Percentiles rank a stretch among this genome's conserved stretches.
Conservation (phyloP, 2,113 vertebrate species). For the Lamprotornis superbus region DNA sequence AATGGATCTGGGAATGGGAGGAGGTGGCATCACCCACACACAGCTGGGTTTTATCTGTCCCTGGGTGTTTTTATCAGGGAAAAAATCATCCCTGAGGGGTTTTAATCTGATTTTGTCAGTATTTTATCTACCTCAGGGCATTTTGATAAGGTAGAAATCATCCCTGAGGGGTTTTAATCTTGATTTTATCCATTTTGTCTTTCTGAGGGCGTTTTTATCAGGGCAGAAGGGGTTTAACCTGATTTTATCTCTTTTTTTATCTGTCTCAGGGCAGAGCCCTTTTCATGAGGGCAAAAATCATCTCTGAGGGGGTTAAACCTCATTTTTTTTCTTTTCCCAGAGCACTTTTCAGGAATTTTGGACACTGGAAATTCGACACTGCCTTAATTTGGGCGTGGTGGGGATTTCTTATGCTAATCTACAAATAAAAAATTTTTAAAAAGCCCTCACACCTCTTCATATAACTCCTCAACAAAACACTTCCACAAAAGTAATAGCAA, state of each 20-base stretch:
- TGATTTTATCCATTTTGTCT: neutral
- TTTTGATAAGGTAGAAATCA: neutral
- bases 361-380: rapidly evolving
- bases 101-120: neutral
- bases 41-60: neutral
- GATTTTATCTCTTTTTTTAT: neutral
- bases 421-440: too few species aligned
- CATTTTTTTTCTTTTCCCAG: neutral
- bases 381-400: neutral
- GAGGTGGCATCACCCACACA: neutral
- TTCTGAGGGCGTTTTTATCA: neutral
- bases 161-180: neutral
- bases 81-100: neutral
- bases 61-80: neutral
- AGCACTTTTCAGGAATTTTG: neutral
- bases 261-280: neutral
- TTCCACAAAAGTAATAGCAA: too few species aligned
- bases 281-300: neutral
- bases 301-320: neutral
- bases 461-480: too few species aligned
- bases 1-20: neutral
- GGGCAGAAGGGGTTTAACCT: neutral
- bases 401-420: neutral
- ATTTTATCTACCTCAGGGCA: neutral
- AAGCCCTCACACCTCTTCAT: too few species aligned